A percentile compares a stretch with the other conserved stretches of the same genome.
These are phyloP conservation scores for Caenorhabditis doughertyi DNA, from an alignment of 2,888 invertebrate genomes.

Conservation along the genomic window DNA sequence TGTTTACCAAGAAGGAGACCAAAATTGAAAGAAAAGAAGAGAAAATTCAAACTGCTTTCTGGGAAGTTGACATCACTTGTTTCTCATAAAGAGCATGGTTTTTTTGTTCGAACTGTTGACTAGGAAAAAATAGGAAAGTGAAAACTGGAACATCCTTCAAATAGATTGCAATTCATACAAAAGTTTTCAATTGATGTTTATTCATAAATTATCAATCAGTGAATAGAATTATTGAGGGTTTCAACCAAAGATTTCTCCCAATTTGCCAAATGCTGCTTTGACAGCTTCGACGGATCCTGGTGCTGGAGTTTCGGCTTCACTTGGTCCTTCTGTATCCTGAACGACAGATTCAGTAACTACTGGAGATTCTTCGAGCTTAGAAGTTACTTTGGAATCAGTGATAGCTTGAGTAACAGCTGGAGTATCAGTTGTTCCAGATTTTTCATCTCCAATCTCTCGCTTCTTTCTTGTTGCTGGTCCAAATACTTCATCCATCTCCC, in stretches of 20 bases:
- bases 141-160: background rate
- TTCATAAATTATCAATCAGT: background rate
- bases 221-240: background rate
- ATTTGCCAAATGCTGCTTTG: conserved; percentile 9
- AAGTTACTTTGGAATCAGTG: no score
- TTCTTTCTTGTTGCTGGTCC: conserved; percentile 28
- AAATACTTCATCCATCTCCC: background rate
- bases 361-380: no score
- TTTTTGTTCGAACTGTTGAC: background rate
- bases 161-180: no score
- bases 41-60: background rate
- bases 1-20: conserved; percentile 18
- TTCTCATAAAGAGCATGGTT: conserved; percentile 1
- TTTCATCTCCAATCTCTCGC: conserved; percentile 31
- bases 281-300: background rate
- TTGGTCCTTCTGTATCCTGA: background rate
- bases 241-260: conserved; percentile 26
- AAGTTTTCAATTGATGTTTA: background rate
- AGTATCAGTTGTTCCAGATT: conserved; percentile 4
- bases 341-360: background rate
- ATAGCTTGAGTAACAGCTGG: background rate
- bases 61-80: conserved; percentile 4
- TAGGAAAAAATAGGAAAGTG: background rate
- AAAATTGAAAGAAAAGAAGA: conserved; percentile 13
- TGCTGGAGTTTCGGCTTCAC: background rate